Percentiles rank a stretch among this genome's conserved stretches.
These are phyloP conservation scores for Staurois parvus DNA, from an alignment of 2,797 vertebrate species.

Conservation along the genomic window DNA sequence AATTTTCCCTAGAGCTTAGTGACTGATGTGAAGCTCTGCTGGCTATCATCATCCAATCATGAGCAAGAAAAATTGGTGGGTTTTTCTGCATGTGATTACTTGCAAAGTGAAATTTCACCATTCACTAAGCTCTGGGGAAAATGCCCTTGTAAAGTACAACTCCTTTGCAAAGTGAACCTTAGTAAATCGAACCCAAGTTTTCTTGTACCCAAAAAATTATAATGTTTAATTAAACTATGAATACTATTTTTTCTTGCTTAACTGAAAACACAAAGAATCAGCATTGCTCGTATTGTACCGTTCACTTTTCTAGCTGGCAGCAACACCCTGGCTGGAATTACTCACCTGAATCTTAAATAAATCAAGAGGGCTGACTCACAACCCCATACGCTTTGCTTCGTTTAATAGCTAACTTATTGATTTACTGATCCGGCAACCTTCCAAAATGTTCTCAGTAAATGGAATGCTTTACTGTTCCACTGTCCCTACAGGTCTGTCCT, in stretches of 20 bases:
- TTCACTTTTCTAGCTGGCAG: slow-evolving; percentile 10
- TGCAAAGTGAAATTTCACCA: too few relatives aligned
- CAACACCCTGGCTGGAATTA: neutral
- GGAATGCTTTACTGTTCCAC: slow-evolving; percentile 32
- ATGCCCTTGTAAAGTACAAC: too few relatives aligned
- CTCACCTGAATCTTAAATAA: slow-evolving; percentile 28
- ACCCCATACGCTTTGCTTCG: slow-evolving; percentile 19
- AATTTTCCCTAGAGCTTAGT: too few relatives aligned
- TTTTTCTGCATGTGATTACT: too few relatives aligned
- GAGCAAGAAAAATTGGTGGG: too few relatives aligned
- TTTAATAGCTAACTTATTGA: slow-evolving; percentile 44
- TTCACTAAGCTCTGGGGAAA: too few relatives aligned
- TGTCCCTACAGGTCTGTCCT: slow-evolving; percentile 13
- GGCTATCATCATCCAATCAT: too few relatives aligned
- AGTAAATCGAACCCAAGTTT: neutral
- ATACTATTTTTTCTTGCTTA: neutral
- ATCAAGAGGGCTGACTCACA: slow-evolving; percentile 8
- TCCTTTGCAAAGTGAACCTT: neutral
- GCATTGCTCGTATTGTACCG: slow-evolving; percentile 9
- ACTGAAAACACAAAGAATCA: neutral
- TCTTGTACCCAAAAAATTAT: neutral
- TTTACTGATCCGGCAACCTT: slow-evolving; percentile 40
- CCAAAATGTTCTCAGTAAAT: slow-evolving; percentile 46
- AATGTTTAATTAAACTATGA: slow-evolving; percentile 8
- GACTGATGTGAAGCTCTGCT: too few relatives aligned